phyloP scores from a whole-genome alignment of 2,113 vertebrate species.

The Anoplopoma fimbria region DNA sequence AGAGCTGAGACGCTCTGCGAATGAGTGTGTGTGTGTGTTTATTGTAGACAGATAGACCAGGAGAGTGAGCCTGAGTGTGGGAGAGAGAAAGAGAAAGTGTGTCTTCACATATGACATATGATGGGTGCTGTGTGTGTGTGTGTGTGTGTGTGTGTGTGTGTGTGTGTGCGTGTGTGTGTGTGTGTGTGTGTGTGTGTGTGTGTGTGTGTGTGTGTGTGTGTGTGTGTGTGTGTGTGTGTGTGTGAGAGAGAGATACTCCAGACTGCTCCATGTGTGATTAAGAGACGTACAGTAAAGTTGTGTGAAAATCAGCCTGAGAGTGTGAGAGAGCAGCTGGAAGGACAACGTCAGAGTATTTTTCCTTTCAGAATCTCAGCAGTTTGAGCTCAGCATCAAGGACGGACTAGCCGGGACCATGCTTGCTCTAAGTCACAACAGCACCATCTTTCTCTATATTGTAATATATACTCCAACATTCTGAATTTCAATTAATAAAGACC shows the following conservation, averaged over 20 bases:
- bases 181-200: constrained; percentile 28
- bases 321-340: constrained; percentile 57
- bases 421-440: too few relatives aligned
- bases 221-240: constrained; percentile 37
- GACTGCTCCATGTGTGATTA: constrained; percentile 15
- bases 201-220: constrained; percentile 55
- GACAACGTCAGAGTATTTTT: constrained; percentile 32
- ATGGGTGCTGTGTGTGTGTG: constrained; percentile 18
- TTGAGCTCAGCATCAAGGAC: neutral
- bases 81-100: constrained; percentile 66
- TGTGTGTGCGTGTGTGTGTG: constrained; percentile 29
- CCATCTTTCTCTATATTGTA: neutral
- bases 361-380: constrained; percentile 14
- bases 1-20: constrained; percentile 66
- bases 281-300: constrained; percentile 21
- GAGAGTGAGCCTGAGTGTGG: constrained; percentile 53
- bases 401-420: neutral
- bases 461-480: neutral
- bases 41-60: constrained; percentile 46
- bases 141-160: constrained; percentile 55
- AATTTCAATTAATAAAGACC: neutral
- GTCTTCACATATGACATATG: constrained; percentile 54
- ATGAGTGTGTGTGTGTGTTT: constrained; percentile 50
- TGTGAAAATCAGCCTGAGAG: constrained; percentile 50
- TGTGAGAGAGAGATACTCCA: constrained; percentile 48